A percentile compares a stretch with the other conserved stretches of the same genome.
These are phyloP conservation scores for Drosophila carrolli DNA, from an alignment of 1,140 invertebrate species.

Conservation along the genomic window DNA sequence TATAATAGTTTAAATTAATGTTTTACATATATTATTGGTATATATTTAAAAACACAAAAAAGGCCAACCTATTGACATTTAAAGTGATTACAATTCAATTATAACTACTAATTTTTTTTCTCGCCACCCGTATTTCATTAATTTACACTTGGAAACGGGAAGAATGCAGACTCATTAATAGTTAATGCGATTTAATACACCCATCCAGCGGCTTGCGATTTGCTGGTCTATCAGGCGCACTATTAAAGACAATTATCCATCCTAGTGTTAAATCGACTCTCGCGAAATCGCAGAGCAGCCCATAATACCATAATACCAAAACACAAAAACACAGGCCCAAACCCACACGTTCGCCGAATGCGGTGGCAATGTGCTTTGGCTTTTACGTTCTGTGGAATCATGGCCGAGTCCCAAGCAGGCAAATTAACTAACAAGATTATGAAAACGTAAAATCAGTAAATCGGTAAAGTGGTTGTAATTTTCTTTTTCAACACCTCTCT, in stretches of 20 bases:
- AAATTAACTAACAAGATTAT: conserved; percentile 84
- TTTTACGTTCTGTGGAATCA: conserved; percentile 56
- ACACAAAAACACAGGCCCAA: conserved; percentile 22
- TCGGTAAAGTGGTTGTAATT: conserved; percentile 83
- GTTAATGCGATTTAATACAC: conserved; percentile 47
- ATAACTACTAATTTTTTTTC: conserved; percentile 10
- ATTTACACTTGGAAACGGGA: conserved; percentile 32
- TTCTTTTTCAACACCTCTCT: conserved; percentile 82
- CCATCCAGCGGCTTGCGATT: conserved; percentile 33
- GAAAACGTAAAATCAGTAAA: conserved; percentile 84
- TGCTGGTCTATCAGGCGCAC: conserved; percentile 43
- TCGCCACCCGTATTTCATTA: conserved; percentile 18
- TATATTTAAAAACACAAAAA: background rate
- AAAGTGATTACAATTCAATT: conserved; percentile 9
- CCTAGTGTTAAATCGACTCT: conserved; percentile 46
- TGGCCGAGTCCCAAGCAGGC: conserved; percentile 60
- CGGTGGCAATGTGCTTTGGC: conserved; percentile 55
- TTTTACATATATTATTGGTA: background rate
- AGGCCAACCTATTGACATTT: background rate
- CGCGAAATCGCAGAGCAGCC: conserved; percentile 20
- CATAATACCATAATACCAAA: conserved; percentile 3
- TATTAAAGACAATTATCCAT: conserved; percentile 50
- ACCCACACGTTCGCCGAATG: conserved; percentile 52
- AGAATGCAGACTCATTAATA: conserved; percentile 45
- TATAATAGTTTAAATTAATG: background rate